Evolutionary conservation across 2,888 invertebrate genomes (phyloP).

Genomic region (Bruchidius siliquastri): DNA sequence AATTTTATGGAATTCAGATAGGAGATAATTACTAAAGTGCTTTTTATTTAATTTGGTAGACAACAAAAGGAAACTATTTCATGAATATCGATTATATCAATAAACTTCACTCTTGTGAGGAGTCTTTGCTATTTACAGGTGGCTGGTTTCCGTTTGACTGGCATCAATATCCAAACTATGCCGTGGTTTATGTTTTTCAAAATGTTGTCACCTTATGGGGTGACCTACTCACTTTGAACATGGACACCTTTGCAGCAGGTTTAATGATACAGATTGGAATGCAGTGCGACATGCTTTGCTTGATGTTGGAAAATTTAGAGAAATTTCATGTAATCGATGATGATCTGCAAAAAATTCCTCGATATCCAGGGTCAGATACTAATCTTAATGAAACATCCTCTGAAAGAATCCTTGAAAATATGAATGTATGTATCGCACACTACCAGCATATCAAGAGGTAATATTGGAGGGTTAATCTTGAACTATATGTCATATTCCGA

Average conservation of each 20-base stretch:
- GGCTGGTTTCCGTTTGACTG: slow-evolving; percentile 18
- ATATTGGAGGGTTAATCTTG: no score
- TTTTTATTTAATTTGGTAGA: no score
- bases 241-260: slow-evolving; percentile 12
- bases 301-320: slow-evolving; percentile 10
- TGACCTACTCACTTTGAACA: slow-evolving; percentile 10
- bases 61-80: no score
- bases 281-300: slow-evolving; percentile 15
- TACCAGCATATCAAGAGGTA: slow-evolving; percentile 14
- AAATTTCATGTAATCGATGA: slow-evolving; percentile 9
- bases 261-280: slow-evolving; percentile 15
- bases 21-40: no score
- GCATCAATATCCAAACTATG: slow-evolving; percentile 7
- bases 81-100: no score
- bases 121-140: neutral
- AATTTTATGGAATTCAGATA: no score
- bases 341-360: slow-evolving; percentile 3
- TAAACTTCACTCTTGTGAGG: no score
- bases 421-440: slow-evolving; percentile 14
- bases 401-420: slow-evolving; percentile 9
- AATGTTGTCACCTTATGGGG: slow-evolving; percentile 11
- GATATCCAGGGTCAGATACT: neutral
- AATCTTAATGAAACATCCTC: neutral
- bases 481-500: no score
- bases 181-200: slow-evolving; percentile 13